These are phyloP conservation scores for Pempheris klunzingeri DNA, from an alignment of 2,797 vertebrate species.

Conservation along the genomic window DNA sequence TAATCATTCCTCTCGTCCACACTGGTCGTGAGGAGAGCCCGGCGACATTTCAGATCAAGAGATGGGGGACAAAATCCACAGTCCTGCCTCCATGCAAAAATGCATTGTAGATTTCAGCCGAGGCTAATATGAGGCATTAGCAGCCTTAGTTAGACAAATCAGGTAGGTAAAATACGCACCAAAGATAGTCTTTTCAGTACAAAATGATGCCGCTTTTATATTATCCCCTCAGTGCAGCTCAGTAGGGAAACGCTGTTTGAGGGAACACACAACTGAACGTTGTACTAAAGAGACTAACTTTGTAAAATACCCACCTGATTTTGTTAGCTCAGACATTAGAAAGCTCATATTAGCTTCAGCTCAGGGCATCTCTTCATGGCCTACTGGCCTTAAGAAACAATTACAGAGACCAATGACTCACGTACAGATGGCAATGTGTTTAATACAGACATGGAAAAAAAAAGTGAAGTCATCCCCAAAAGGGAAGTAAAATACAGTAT, in stretches of 20 bases:
- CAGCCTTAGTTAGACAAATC: background rate
- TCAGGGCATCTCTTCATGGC: background rate
- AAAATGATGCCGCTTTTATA: background rate
- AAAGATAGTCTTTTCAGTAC: background rate
- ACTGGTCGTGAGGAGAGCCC: background rate
- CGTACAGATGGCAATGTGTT: background rate
- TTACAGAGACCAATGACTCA: background rate
- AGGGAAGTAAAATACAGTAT: background rate
- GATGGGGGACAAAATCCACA: background rate
- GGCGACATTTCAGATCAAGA: constrained; percentile 1
- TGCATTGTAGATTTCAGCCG: background rate
- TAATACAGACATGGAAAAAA: background rate
- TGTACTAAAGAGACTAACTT: background rate
- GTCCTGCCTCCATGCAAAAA: background rate
- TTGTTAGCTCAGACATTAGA: background rate
- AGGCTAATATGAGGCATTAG: background rate
- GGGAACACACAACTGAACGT: background rate
- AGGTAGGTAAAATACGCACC: background rate
- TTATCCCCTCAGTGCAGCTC: background rate
- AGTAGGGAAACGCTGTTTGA: background rate
- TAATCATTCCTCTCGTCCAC: background rate
- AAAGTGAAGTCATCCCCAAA: background rate
- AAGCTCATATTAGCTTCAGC: background rate
- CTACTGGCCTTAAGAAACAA: background rate
- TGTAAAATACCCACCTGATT: background rate